These are phyloP conservation scores for Esperia sulphurella DNA, from an alignment of 2,888 invertebrate genomes.

Conservation along the genomic window DNA sequence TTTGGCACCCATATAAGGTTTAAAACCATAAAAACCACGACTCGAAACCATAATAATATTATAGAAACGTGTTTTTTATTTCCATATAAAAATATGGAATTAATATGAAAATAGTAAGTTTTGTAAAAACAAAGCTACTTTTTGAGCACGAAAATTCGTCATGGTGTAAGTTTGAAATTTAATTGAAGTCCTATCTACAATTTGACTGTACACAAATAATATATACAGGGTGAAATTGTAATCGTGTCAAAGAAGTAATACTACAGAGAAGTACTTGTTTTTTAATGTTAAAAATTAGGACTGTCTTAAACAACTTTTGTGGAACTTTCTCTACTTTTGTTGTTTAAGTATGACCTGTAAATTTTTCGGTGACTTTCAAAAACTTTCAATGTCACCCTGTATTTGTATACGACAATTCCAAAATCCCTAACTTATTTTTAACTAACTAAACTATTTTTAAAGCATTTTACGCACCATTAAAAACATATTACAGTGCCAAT, in stretches of 20 bases:
- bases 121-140: not conserved
- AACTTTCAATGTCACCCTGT: too few relatives aligned
- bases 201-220: not conserved
- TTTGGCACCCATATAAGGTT: slow-evolving; percentile 5
- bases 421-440: not conserved
- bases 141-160: slow-evolving; percentile 35
- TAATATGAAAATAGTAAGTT: not conserved
- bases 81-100: too few relatives aligned
- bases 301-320: too few relatives aligned
- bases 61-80: not conserved
- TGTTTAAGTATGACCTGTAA: too few relatives aligned
- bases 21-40: not conserved
- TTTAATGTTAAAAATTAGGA: too few relatives aligned
- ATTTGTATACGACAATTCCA: too few relatives aligned
- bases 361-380: too few relatives aligned
- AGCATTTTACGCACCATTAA: slow-evolving; percentile 47
- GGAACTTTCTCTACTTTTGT: too few relatives aligned
- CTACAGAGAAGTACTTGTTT: too few relatives aligned
- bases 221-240: not conserved
- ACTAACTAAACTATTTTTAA: slow-evolving; percentile 24
- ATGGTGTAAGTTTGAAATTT: slow-evolving; percentile 24
- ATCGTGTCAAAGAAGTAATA: too few relatives aligned
- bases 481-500: slow-evolving; percentile 20
- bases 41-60: not conserved
- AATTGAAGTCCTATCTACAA: slow-evolving; percentile 1